phyloP scores from a whole-genome alignment of 1,140 invertebrate genomes.

The Homarus americanus region DNA sequence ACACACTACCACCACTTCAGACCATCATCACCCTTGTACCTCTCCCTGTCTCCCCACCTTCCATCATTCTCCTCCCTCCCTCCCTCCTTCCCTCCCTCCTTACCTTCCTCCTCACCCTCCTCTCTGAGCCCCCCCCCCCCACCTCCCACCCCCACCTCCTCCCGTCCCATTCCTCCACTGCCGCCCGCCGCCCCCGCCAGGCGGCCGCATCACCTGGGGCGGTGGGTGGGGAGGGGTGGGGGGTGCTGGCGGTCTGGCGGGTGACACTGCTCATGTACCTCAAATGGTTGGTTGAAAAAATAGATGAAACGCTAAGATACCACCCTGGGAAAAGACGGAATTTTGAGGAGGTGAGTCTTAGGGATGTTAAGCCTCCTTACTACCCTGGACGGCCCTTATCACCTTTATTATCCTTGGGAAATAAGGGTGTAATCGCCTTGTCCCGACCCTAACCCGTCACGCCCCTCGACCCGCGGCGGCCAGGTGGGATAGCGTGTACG shows the following conservation, averaged over 20 bases:
- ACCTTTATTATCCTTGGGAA: neutral
- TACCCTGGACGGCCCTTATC: neutral
- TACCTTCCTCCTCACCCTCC: too few relatives aligned
- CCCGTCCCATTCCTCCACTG: neutral
- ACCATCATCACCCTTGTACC: neutral
- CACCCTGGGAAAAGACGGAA: slow-evolving; percentile 22
- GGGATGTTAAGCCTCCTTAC: slow-evolving; percentile 6
- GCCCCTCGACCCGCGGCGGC: neutral
- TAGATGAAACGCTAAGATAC: slow-evolving; percentile 46
- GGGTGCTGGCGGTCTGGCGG: slow-evolving; percentile 9
- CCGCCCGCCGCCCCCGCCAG: too few relatives aligned
- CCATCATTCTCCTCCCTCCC: too few relatives aligned
- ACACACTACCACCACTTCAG: neutral
- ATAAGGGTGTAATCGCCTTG: neutral
- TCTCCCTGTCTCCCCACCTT: neutral
- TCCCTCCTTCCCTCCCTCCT: neutral
- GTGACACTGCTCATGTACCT: slow-evolving; percentile 56
- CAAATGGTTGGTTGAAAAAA: slow-evolving; percentile 21
- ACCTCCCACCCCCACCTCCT: neutral
- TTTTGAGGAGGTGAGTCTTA: neutral
- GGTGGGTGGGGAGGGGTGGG: neutral
- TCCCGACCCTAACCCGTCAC: neutral
- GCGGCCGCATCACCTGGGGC: neutral
- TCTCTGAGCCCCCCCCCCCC: too few relatives aligned
- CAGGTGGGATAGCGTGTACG: slow-evolving; percentile 49